phyloP scores from a whole-genome alignment of 2,888 invertebrate species.

The Zele albiditarsus region DNA sequence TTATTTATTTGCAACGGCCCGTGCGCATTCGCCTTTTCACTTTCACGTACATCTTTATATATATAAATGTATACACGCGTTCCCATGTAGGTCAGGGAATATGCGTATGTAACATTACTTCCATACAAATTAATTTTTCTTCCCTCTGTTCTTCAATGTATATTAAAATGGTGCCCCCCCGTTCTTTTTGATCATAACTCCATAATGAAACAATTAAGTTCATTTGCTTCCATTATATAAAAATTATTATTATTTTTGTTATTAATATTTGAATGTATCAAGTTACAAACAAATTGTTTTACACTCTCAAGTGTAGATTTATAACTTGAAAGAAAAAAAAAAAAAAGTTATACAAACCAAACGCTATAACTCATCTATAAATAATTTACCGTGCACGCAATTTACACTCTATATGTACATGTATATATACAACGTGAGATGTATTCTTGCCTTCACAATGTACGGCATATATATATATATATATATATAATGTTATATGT shows the following conservation, averaged over 20 bases:
- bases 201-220: slow-evolving; percentile 8
- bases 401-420: neutral
- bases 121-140: slow-evolving; percentile 21
- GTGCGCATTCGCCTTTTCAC: slow-evolving; percentile 38
- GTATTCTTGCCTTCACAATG: neutral
- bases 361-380: neutral
- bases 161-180: too few species aligned
- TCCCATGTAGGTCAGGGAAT: slow-evolving; percentile 45
- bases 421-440: neutral
- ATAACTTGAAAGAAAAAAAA: neutral
- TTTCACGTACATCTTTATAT: slow-evolving; percentile 39
- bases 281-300: neutral
- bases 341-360: neutral
- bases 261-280: neutral
- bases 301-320: neutral
- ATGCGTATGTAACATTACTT: slow-evolving; percentile 40
- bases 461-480: neutral
- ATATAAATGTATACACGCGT: slow-evolving; percentile 13
- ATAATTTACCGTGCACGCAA: slow-evolving; percentile 18
- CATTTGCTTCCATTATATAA: too few species aligned
- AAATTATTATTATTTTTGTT: neutral
- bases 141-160: slow-evolving; percentile 6
- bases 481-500: slow-evolving; percentile 7
- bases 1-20: slow-evolving; percentile 23
- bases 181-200: neutral